Percentiles rank a stretch among this genome's conserved stretches.
Evolutionary conservation across 1,140 invertebrate species (phyloP).

Genomic region (Ptiloglossa arizonensis): DNA sequence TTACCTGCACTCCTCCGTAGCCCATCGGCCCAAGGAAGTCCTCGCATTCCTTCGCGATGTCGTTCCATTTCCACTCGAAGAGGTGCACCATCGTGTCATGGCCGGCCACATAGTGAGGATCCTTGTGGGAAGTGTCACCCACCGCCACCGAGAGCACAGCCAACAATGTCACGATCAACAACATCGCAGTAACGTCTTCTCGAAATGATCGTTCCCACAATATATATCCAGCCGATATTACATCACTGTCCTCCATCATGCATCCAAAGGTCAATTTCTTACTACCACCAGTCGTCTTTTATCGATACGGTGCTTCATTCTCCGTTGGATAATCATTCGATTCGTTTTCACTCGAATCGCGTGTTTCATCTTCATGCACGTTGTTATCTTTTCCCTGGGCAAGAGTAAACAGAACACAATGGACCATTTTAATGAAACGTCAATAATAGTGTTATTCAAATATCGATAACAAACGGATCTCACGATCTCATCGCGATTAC

Average conservation of each 20-base stretch:
- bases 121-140: slow-evolving; percentile 34
- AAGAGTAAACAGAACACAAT: too few relatives aligned
- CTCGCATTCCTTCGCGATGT: slow-evolving; percentile 87
- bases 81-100: slow-evolving; percentile 81
- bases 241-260: neutral
- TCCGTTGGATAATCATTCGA: neutral
- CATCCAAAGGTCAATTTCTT: slow-evolving; percentile 42
- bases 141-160: slow-evolving; percentile 16
- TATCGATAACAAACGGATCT: too few relatives aligned
- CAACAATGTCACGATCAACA: slow-evolving; percentile 9
- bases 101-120: slow-evolving; percentile 61
- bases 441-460: too few relatives aligned
- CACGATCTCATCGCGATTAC: too few relatives aligned
- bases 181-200: slow-evolving; percentile 35
- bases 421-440: too few relatives aligned
- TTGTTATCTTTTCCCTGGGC: neutral
- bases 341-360: too few relatives aligned
- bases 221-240: slow-evolving; percentile 43
- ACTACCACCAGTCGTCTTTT: slow-evolving; percentile 8
- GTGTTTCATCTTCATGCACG: neutral
- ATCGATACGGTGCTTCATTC: neutral
- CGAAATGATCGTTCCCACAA: slow-evolving; percentile 1
- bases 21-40: slow-evolving; percentile 85
- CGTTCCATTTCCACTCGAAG: slow-evolving; percentile 86
- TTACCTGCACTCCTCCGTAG: slow-evolving; percentile 89